Evolutionary conservation across 2,797 vertebrate species (phyloP).

Genomic region (Syndactyla subalaris): DNA sequence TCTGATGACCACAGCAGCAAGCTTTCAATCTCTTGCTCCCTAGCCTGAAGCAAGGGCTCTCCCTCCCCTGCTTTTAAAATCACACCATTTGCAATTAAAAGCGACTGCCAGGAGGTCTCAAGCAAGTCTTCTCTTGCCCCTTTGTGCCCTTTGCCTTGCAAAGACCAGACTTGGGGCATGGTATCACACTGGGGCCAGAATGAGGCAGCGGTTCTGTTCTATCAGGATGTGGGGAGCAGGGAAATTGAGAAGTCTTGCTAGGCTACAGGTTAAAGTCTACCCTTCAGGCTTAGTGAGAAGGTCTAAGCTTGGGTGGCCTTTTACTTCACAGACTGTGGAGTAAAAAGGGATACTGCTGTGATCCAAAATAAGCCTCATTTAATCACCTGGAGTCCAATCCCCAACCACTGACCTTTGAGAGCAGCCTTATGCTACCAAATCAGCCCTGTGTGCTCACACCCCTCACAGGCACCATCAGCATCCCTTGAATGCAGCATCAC

Average conservation of each 20-base stretch:
- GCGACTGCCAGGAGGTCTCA: background rate
- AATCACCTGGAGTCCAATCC: background rate
- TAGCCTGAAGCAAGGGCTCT: constrained; percentile 49
- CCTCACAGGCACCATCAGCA: background rate
- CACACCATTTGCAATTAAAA: constrained; percentile 60
- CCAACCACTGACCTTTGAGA: background rate
- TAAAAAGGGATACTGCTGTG: background rate
- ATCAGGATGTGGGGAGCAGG: background rate
- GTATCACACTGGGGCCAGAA: background rate
- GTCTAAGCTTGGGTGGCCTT: background rate
- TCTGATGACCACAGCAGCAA: constrained; percentile 70
- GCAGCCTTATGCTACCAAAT: accelerated
- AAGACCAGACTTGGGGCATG: background rate
- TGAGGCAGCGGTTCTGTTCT: background rate
- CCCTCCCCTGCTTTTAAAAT: background rate
- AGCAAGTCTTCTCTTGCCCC: background rate
- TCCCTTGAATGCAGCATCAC: background rate
- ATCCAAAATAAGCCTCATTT: background rate
- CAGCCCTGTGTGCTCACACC: background rate
- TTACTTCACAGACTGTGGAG: background rate
- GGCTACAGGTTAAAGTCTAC: background rate
- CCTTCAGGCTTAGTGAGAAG: background rate
- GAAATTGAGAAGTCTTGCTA: background rate
- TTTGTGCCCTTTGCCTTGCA: background rate
- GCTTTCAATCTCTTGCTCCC: constrained; percentile 73